A percentile compares a stretch with the other conserved stretches of the same genome.
Conservation (phyloP, 1,140 invertebrate species). For the Paramacrobiotus metropolitanus region DNA sequence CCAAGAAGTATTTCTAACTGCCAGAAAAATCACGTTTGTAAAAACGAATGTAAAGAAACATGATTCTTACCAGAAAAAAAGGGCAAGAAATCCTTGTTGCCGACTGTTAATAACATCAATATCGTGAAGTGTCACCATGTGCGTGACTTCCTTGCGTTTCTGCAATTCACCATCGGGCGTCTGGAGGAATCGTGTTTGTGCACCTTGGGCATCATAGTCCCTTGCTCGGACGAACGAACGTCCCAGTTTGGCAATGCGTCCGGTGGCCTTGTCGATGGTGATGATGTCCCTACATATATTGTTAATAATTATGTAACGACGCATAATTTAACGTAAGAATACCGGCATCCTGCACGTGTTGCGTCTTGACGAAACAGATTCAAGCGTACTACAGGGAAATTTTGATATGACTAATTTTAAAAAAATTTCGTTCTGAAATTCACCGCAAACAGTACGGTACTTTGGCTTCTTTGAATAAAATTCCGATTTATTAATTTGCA, state of each 20-base stretch:
- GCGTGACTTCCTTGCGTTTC: slow-evolving; percentile 94
- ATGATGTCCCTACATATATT: slow-evolving; percentile 55
- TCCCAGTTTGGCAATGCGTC: slow-evolving; percentile 82
- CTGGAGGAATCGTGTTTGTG: slow-evolving; percentile 71
- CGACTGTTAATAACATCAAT: slow-evolving; percentile 94
- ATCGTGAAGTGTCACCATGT: slow-evolving; percentile 93
- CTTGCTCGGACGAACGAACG: slow-evolving; percentile 78
- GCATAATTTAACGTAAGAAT: no score
- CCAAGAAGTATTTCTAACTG: not conserved
- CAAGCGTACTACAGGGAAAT: no score
- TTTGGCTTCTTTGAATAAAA: no score
- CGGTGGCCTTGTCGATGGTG: slow-evolving; percentile 90
- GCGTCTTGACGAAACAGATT: no score
- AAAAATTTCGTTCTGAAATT: no score
- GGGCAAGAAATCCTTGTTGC: slow-evolving; percentile 83
- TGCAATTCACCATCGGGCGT: slow-evolving; percentile 95
- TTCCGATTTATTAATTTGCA: no score
- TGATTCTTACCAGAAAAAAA: slow-evolving; percentile 58
- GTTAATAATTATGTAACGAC: no score
- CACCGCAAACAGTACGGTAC: no score
- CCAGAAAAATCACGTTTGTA: no score
- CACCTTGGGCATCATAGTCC: slow-evolving; percentile 90
- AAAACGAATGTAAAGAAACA: no score
- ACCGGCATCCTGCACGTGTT: no score
- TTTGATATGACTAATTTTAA: no score